These are phyloP conservation scores for Acronicta leporina DNA, from an alignment of 2,888 invertebrate genomes.

Conservation along the genomic window DNA sequence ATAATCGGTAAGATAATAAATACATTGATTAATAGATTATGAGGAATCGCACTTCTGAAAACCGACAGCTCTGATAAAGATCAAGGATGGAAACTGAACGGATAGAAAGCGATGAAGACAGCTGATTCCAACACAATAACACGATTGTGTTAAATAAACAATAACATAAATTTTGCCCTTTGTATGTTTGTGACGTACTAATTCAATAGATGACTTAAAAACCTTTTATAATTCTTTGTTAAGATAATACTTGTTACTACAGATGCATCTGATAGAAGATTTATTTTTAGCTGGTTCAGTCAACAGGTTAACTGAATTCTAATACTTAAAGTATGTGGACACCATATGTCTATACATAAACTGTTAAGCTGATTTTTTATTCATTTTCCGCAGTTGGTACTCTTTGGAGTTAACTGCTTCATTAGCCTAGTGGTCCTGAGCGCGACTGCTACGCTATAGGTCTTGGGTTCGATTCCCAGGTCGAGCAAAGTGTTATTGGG, in stretches of 20 bases:
- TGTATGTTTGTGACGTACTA: constrained; percentile 14
- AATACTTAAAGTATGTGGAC: too few relatives aligned
- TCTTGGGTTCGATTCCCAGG: too few relatives aligned
- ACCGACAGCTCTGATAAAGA: constrained; percentile 12
- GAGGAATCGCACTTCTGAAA: not conserved
- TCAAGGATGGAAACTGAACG: constrained; percentile 10
- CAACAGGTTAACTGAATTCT: not conserved
- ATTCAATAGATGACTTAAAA: constrained; percentile 5
- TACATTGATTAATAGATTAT: constrained; percentile 2
- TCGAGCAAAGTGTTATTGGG: too few relatives aligned
- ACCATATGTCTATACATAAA: too few relatives aligned
- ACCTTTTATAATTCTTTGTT: constrained; percentile 16
- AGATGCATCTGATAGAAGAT: too few relatives aligned
- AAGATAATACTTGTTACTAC: too few relatives aligned
- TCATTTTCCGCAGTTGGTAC: too few relatives aligned
- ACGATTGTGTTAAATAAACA: constrained; percentile 30
- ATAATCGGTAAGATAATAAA: not conserved
- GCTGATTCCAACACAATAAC: constrained; percentile 22
- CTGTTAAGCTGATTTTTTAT: too few relatives aligned
- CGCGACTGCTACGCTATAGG: too few relatives aligned
- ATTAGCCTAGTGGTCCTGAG: too few relatives aligned
- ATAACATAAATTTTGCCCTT: constrained; percentile 27
- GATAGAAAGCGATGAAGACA: not conserved
- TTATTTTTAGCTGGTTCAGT: not conserved
- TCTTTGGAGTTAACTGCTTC: too few relatives aligned